Conservation (phyloP, 2,113 vertebrate genomes). For the Takifugu bimaculatus region DNA sequence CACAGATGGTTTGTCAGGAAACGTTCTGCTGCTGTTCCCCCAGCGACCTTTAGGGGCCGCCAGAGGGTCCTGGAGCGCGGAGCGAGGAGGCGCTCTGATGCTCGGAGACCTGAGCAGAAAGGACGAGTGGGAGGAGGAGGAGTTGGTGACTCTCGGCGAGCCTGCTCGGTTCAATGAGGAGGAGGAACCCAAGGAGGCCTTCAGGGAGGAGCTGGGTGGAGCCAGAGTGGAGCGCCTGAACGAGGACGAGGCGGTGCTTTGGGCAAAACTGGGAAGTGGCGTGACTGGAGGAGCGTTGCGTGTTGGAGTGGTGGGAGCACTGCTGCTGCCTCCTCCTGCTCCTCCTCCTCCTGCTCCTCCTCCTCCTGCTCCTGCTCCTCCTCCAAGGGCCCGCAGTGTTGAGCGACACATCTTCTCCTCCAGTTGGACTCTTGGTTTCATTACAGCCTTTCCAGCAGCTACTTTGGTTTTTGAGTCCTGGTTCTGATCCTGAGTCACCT, state of each 20-base stretch:
- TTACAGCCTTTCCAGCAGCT: constrained; percentile 68
- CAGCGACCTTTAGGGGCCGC: constrained; percentile 45
- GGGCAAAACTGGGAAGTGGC: constrained; percentile 75
- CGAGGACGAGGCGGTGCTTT: constrained; percentile 85
- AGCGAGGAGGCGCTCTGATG: constrained; percentile 47
- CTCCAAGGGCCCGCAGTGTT: constrained; percentile 49
- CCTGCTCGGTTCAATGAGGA: constrained; percentile 9
- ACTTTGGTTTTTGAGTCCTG: constrained; percentile 36
- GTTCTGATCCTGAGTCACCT: constrained; percentile 63
- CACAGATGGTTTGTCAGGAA: constrained; percentile 65
- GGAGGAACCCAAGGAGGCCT: background rate
- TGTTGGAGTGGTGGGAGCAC: constrained; percentile 40
- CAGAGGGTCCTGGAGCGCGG: constrained; percentile 28
- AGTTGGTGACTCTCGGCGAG: constrained; percentile 25
- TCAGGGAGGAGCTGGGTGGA: constrained; percentile 15
- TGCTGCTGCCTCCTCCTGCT: constrained; percentile 36
- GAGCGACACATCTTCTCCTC: constrained; percentile 84
- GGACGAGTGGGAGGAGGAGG: constrained; percentile 15
- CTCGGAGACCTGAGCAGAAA: constrained; percentile 71
- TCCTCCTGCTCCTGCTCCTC: too few species aligned
- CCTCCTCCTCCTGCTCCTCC: constrained; percentile 35
- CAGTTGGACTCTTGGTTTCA: constrained; percentile 54
- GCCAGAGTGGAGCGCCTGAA: constrained; percentile 68
- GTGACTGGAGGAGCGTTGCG: constrained; percentile 42
- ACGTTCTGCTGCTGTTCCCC: constrained; percentile 57